A percentile compares a stretch with the other conserved stretches of the same genome.
These are phyloP conservation scores for Phyto melanocephala DNA, from an alignment of 2,888 invertebrate genomes.

Conservation along the genomic window DNA sequence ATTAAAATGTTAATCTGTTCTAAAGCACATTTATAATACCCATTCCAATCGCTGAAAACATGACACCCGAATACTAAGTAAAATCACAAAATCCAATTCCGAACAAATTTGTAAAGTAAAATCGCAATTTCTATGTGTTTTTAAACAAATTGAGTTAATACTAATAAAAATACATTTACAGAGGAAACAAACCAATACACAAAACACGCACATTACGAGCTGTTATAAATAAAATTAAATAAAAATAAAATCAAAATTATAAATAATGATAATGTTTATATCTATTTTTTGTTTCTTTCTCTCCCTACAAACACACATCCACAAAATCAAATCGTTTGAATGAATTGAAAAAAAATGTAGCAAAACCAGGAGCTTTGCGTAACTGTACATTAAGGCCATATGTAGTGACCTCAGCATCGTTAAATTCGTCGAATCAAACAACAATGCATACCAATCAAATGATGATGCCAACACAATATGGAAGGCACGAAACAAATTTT, in stretches of 20 bases:
- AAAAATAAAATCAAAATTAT: slow-evolving; percentile 59
- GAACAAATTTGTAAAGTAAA: neutral
- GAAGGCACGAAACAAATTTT: slow-evolving; percentile 78
- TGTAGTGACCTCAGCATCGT: slow-evolving; percentile 80
- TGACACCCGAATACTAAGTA: neutral
- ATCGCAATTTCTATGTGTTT: slow-evolving; percentile 31
- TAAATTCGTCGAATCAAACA: slow-evolving; percentile 79
- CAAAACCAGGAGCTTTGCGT: slow-evolving; percentile 88
- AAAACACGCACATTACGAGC: neutral
- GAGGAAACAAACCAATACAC: neutral
- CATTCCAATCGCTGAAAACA: too few species aligned
- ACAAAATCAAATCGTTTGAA: neutral
- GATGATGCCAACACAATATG: slow-evolving; percentile 77
- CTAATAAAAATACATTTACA: slow-evolving; percentile 38
- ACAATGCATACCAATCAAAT: slow-evolving; percentile 79
- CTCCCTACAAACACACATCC: neutral
- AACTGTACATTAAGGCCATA: slow-evolving; percentile 91
- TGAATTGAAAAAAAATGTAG: slow-evolving; percentile 78
- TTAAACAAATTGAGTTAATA: slow-evolving; percentile 51
- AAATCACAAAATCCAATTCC: neutral
- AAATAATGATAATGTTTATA: slow-evolving; percentile 49
- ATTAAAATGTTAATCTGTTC: too few species aligned
- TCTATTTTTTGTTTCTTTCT: slow-evolving; percentile 59
- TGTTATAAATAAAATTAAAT: slow-evolving; percentile 39
- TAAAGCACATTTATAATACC: too few species aligned